These are phyloP conservation scores for Mohoua ochrocephala DNA, from an alignment of 2,113 vertebrate genomes.

Conservation along the genomic window DNA sequence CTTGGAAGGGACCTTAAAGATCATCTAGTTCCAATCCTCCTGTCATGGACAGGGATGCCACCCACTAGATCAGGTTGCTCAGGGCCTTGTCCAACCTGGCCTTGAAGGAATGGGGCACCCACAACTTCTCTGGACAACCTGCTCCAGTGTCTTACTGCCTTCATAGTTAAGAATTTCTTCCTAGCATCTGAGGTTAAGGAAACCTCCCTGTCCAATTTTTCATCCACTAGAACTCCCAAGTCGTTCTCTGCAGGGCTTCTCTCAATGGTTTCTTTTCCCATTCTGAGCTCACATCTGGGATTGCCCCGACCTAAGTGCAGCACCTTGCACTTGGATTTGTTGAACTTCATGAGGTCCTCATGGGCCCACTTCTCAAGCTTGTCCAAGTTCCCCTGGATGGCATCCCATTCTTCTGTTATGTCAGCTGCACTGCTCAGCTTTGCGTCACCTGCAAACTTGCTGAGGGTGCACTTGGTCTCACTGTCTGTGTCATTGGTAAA, in stretches of 20 bases:
- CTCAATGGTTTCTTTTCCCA: neutral
- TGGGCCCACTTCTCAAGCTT: neutral
- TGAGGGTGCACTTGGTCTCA: neutral
- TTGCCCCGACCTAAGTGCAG: fast-evolving
- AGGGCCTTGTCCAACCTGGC: neutral
- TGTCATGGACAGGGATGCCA: neutral
- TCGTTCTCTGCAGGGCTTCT: neutral
- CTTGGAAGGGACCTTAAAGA: neutral
- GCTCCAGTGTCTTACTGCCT: neutral
- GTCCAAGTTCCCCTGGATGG: neutral
- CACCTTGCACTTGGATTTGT: neutral
- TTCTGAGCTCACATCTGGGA: neutral
- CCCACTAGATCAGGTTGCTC: neutral
- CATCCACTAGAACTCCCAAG: neutral
- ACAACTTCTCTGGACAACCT: neutral
- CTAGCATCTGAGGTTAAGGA: neutral
- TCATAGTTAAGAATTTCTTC: neutral
- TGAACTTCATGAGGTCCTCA: neutral
- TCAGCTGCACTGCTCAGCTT: neutral
- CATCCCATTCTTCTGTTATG: neutral
- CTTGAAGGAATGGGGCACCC: neutral
- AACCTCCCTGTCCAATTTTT: neutral
- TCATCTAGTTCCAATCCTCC: neutral
- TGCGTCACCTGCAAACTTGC: neutral
- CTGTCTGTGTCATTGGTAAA: neutral